phyloP scores from a whole-genome alignment of 2,888 invertebrate genomes.

The Tetrapedia diversipes region DNA sequence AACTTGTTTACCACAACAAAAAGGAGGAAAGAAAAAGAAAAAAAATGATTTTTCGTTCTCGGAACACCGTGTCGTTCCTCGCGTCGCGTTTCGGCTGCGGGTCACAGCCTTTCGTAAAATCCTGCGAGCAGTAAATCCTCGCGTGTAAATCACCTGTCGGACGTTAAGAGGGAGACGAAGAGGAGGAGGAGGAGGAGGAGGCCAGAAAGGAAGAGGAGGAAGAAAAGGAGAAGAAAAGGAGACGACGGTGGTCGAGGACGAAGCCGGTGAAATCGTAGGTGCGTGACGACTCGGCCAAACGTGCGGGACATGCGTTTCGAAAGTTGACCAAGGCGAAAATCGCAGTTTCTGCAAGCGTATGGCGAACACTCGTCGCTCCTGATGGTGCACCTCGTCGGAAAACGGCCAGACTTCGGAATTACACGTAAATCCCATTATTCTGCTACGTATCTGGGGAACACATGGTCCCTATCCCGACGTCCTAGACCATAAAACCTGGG shows the following conservation, averaged over 20 bases:
- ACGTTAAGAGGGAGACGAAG: conserved; percentile 66
- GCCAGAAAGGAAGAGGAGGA: conserved; percentile 9
- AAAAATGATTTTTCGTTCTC: conserved; percentile 68
- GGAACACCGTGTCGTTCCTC: conserved; percentile 57
- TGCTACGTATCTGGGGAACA: conserved; percentile 70
- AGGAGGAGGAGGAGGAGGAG: conserved; percentile 17
- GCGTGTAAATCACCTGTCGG: conserved; percentile 79
- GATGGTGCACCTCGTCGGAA: conserved; percentile 37
- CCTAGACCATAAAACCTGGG: conserved; percentile 56
- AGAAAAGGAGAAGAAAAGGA: conserved; percentile 24
- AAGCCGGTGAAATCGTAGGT: conserved; percentile 65
- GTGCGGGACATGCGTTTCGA: conserved; percentile 53
- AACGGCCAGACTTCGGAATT: conserved; percentile 60
- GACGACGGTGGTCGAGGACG: conserved; percentile 34
- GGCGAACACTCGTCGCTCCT: conserved; percentile 58
- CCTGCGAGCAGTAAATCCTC: conserved; percentile 74
- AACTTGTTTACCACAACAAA: too few relatives aligned
- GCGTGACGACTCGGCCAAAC: conserved; percentile 51
- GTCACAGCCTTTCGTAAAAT: conserved; percentile 71
- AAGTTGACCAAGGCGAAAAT: conserved; percentile 49
- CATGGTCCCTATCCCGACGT: conserved; percentile 58
- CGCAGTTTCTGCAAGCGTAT: conserved; percentile 58
- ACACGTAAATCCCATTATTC: conserved; percentile 73
- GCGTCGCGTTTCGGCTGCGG: conserved; percentile 66
- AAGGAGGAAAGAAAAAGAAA: too few relatives aligned